These are phyloP conservation scores for Dreissena polymorpha DNA, from an alignment of 1,140 invertebrate genomes.

Conservation along the genomic window DNA sequence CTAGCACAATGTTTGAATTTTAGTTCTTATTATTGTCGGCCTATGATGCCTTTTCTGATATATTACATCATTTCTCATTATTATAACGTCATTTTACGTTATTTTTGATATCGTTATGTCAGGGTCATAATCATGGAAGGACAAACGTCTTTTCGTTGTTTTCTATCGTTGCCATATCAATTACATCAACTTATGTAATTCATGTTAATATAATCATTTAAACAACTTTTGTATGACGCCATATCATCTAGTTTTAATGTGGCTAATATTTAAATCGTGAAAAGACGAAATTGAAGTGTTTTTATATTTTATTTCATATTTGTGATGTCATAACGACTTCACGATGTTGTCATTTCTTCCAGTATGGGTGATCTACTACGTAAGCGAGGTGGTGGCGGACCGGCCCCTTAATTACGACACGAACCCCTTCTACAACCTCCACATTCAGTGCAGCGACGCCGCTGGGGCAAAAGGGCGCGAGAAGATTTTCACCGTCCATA, in stretches of 20 bases:
- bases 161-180: not conserved
- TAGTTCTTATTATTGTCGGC: too few relatives aligned
- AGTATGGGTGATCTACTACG: constrained; percentile 44
- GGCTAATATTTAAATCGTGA: not conserved
- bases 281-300: not conserved
- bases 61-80: too few relatives aligned
- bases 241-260: not conserved
- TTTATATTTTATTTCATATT: not conserved
- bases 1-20: too few relatives aligned
- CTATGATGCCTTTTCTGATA: too few relatives aligned
- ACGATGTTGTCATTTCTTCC: not conserved
- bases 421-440: not conserved
- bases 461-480: not conserved
- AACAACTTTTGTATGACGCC: too few relatives aligned
- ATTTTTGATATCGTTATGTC: too few relatives aligned
- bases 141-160: too few relatives aligned
- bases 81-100: too few relatives aligned
- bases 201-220: too few relatives aligned
- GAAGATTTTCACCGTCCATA: constrained; percentile 4
- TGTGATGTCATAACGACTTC: not conserved
- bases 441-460: constrained; percentile 10
- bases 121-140: too few relatives aligned
- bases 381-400: constrained; percentile 23
- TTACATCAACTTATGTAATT: not conserved
- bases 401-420: constrained; percentile 5